A percentile compares a stretch with the other conserved stretches of the same genome.
Conservation (phyloP, 2,113 vertebrate species). For the Larimichthys crocea region DNA sequence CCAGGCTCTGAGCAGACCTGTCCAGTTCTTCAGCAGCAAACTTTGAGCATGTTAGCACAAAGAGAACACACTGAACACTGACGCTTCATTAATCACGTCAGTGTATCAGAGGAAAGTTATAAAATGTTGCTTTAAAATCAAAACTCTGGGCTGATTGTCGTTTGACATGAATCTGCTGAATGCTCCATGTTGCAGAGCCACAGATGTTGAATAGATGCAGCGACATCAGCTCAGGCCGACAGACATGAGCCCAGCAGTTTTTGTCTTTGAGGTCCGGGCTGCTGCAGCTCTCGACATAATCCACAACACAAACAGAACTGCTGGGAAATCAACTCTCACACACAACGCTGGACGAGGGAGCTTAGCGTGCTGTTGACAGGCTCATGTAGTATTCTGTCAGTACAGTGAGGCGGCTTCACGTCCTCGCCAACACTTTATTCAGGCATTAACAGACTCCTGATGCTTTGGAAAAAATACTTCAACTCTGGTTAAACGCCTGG, state of each 20-base stretch:
- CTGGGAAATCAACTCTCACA: conserved; percentile 58
- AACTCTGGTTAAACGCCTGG: no score
- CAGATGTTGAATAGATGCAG: conserved; percentile 12
- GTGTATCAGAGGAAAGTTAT: no score
- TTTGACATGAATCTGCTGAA: conserved; percentile 2
- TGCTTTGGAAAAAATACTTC: background rate
- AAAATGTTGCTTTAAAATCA: no score
- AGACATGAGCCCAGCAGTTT: conserved; percentile 40
- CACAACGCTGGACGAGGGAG: conserved; percentile 8
- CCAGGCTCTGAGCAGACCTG: no score
- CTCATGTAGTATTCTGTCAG: background rate
- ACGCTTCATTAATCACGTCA: no score
- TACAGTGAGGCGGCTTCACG: background rate
- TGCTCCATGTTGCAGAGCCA: background rate
- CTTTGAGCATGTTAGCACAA: no score
- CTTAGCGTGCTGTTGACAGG: conserved; percentile 39
- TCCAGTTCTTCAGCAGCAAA: no score
- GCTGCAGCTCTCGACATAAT: conserved; percentile 30
- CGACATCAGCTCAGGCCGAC: conserved; percentile 12
- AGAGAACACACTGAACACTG: no score
- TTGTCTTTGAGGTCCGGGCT: background rate
- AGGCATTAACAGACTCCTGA: background rate
- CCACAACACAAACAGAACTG: conserved; percentile 69
- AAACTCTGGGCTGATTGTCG: no score
- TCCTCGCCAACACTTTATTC: background rate